Conservation (phyloP, 2,113 vertebrate species). For the Panurus biarmicus region DNA sequence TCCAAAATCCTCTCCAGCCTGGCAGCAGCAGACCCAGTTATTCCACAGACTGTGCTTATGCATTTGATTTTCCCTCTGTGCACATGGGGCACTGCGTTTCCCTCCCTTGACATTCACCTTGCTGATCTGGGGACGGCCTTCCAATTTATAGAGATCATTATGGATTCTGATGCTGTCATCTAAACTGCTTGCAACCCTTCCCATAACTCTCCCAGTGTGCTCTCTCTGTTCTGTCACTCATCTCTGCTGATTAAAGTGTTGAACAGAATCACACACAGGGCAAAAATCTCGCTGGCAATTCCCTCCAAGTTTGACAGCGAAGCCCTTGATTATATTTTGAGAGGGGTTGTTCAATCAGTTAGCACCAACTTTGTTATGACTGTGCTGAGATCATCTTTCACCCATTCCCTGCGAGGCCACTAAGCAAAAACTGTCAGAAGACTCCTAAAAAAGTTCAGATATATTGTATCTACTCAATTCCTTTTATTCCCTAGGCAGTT, state of each 20-base stretch:
- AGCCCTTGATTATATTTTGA: slow-evolving; percentile 6
- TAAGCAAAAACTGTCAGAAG: neutral
- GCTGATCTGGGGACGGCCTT: neutral
- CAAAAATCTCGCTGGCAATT: neutral
- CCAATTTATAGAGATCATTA: neutral
- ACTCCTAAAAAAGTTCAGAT: neutral
- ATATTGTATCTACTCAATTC: neutral
- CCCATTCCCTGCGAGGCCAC: neutral
- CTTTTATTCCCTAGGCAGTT: neutral
- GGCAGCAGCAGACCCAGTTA: neutral
- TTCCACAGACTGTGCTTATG: neutral
- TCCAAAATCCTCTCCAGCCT: neutral
- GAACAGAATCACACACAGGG: neutral
- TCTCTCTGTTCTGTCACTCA: slow-evolving; percentile 19
- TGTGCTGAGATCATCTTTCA: neutral
- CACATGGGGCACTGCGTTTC: neutral
- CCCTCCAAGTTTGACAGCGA: neutral
- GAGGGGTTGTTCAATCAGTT: neutral
- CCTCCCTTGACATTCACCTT: neutral
- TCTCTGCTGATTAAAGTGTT: neutral
- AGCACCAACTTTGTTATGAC: neutral
- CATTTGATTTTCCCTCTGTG: neutral
- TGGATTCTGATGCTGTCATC: neutral
- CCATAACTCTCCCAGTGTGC: neutral
- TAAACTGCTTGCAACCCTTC: neutral